Evolutionary conservation across 2,888 invertebrate species (phyloP).

Genomic region (Crossocerus cetratus): DNA sequence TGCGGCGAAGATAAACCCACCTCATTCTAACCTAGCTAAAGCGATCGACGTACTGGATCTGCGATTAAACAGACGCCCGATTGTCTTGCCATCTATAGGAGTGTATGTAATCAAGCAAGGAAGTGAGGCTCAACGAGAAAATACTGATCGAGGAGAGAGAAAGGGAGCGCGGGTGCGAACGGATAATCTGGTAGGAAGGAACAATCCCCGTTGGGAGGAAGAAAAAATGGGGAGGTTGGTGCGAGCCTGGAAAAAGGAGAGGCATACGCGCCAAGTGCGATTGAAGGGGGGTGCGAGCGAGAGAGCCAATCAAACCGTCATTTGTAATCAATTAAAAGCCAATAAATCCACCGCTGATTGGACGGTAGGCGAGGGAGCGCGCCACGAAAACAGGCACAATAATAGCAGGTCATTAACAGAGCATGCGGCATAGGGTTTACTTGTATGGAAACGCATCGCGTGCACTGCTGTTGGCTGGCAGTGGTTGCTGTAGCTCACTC

Average conservation of each 20-base stretch:
- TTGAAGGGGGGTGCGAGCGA: constrained; percentile 34
- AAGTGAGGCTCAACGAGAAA: no score
- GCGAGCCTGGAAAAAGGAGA: not conserved
- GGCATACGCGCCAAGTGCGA: not conserved
- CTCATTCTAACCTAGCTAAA: no score
- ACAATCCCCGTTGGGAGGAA: no score
- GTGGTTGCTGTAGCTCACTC: constrained; percentile 8
- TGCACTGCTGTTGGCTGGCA: constrained; percentile 2
- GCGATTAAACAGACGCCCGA: no score
- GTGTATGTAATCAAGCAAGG: no score
- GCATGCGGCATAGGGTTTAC: constrained; percentile 64
- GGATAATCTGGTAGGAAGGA: no score
- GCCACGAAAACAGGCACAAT: constrained; percentile 70
- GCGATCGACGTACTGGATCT: no score
- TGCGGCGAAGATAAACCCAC: no score
- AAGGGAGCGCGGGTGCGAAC: no score
- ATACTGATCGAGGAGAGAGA: no score
- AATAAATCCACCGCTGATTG: constrained; percentile 74
- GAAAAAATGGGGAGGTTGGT: not conserved
- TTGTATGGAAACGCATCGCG: constrained; percentile 58
- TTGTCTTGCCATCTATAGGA: no score
- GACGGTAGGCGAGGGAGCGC: constrained; percentile 64
- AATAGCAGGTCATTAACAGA: constrained; percentile 73
- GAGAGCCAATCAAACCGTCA: constrained; percentile 73
- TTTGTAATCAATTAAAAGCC: constrained; percentile 77